phyloP scores from a whole-genome alignment of 1,140 invertebrate species.

The Triops cancriformis region DNA sequence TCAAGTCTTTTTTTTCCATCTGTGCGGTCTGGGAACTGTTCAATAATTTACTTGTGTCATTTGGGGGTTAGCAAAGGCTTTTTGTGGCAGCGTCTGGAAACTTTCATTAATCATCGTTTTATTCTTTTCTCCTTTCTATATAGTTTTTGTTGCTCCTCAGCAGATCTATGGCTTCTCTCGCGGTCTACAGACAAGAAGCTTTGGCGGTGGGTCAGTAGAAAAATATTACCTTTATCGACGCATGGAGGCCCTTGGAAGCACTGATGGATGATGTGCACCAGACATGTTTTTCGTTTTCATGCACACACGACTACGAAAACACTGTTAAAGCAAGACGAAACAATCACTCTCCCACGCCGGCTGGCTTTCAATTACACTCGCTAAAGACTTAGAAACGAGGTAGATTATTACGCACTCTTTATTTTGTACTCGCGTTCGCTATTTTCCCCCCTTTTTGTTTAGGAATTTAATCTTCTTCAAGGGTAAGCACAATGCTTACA shows the following conservation, averaged over 20 bases:
- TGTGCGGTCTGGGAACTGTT: not conserved
- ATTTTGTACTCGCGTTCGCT: not conserved
- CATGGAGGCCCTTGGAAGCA: not conserved
- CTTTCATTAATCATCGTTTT: conserved; percentile 4
- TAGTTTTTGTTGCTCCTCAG: not conserved
- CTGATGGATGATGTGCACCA: conserved; percentile 9
- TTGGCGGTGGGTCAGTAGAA: not conserved
- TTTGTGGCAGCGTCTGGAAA: not conserved
- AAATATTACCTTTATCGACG: conserved; percentile 14
- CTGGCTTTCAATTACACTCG: not conserved
- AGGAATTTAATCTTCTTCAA: not conserved
- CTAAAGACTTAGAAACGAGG: not conserved
- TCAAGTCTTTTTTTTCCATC: not conserved
- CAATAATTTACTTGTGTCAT: not conserved
- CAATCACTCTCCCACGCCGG: not conserved
- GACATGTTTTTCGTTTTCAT: conserved; percentile 2
- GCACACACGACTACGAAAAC: not conserved
- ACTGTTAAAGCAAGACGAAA: not conserved
- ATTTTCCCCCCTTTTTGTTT: not conserved
- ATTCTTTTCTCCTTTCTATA: not conserved
- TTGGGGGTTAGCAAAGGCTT: not conserved
- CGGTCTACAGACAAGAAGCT: not conserved
- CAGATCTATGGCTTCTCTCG: not conserved
- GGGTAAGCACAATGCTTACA: too few species aligned
- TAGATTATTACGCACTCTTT: not conserved